phyloP scores from a whole-genome alignment of 2,888 invertebrate species.

The Rapana venosa region DNA sequence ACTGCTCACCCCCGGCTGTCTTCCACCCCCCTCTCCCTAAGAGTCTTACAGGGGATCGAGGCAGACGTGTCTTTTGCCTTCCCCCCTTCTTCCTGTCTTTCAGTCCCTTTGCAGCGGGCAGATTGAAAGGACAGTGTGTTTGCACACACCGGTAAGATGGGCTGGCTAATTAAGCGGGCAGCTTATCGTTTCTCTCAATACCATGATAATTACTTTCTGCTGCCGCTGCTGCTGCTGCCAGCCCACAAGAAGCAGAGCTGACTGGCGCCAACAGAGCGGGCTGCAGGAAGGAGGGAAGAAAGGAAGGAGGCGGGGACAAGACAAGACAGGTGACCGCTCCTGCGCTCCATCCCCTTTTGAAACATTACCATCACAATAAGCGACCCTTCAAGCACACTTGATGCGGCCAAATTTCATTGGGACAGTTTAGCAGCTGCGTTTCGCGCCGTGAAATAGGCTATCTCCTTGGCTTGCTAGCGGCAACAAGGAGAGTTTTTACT shows the following conservation, averaged over 20 bases:
- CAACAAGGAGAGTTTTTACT: neutral
- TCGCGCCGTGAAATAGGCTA: conserved; percentile 33
- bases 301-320: neutral
- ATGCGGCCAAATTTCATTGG: conserved; percentile 35
- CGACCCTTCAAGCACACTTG: conserved; percentile 28
- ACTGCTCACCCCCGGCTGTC: neutral
- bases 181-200: conserved; percentile 41
- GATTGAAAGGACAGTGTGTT: conserved; percentile 34
- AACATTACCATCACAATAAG: conserved; percentile 33
- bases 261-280: neutral
- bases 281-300: neutral
- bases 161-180: conserved; percentile 35
- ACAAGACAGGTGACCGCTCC: neutral
- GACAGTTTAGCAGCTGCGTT: conserved; percentile 17
- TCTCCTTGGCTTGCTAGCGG: conserved; percentile 13
- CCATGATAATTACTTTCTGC: conserved; percentile 36
- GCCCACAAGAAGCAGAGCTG: neutral
- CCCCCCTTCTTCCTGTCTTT: neutral
- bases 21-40: neutral
- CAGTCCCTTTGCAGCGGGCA: neutral
- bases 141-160: conserved; percentile 35
- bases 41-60: conserved; percentile 35
- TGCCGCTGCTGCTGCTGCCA: neutral
- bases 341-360: conserved; percentile 12
- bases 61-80: conserved; percentile 16